Evolutionary conservation across 2,797 vertebrate species (phyloP).

Genomic region (Myotis planiceps): DNA sequence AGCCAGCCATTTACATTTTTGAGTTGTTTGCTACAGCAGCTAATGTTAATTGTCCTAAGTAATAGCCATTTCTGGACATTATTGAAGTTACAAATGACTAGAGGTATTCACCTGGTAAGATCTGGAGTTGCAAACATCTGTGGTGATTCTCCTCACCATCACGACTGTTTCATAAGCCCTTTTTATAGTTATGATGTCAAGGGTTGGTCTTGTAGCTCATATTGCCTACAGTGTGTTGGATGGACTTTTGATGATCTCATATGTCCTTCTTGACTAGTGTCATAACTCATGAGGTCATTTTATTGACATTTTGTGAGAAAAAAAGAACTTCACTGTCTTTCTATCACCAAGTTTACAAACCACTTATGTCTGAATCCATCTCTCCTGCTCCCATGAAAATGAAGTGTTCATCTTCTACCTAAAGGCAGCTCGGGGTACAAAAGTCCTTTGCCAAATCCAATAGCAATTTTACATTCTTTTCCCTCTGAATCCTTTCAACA

Average conservation of each 20-base stretch:
- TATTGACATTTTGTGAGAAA: neutral
- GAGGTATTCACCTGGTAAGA: neutral
- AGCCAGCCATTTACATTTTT: neutral
- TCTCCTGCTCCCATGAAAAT: neutral
- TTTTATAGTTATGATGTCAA: too few species aligned
- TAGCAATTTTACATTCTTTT: neutral
- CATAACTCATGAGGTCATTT: neutral
- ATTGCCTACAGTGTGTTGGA: neutral
- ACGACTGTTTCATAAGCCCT: neutral
- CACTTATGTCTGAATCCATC: neutral
- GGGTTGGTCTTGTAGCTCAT: neutral
- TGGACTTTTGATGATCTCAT: neutral
- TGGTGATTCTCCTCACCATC: neutral
- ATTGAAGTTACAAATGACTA: neutral
- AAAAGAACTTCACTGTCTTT: neutral
- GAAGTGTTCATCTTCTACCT: neutral
- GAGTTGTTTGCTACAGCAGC: neutral
- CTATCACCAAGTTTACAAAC: neutral
- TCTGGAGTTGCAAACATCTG: neutral
- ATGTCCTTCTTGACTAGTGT: neutral
- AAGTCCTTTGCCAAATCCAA: neutral
- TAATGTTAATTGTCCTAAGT: neutral
- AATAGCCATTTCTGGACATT: neutral
- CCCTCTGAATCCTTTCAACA: neutral
- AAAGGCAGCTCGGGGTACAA: neutral